Evolutionary conservation across 37 sponge, comb jelly and placozoan species (phyloP), one percentile per base, ranked within the genome.

Genomic region (Ephydatia muelleri): DNA sequence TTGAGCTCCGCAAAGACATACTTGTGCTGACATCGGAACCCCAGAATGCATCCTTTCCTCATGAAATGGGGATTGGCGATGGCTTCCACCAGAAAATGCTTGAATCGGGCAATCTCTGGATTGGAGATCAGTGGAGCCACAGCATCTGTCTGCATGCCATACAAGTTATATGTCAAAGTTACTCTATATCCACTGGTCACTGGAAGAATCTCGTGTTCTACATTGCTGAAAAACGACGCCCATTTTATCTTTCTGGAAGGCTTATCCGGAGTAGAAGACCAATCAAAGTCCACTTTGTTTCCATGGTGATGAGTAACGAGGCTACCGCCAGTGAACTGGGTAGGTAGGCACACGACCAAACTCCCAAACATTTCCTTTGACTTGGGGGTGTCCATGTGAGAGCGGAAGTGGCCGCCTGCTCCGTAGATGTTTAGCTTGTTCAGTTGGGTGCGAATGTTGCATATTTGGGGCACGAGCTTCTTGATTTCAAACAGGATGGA

Each of bases 331-430:
- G 73, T 65, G 34, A 83, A 83, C 9, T 31, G 70, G 28, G 78
- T 64, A 34, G 85, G 85, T 23, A 84, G 70, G 64, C 85, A 84
- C 32, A 84, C 68, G 5, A 84, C 85, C 25, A 84, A 69, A 65
- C 85, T 84, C 21, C 85, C 85, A 84, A 84, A 84, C 85, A 84
- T 84, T 3, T 67, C 22, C n/a, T n/a, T 21, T 32, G 86, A 78
- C 6, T 68, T n/a, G 33, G 81, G 81, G 27, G 81, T 80, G 57
- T 80, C 81, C 27, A 80, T 38, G 66, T 80, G 78, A 35, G 77
- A 1, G 69, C 76, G 76, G 31, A 84, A 84, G 31, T 33, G 40
- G 22, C 85, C 85, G 23, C 78, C 78, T 27, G 80, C 28, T 38
- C 38, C 70, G 70, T 76, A 84, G 21, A 77, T 77, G 25, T 76